phyloP scores from a whole-genome alignment of 2,888 invertebrate species.

The Melieria crassipennis region DNA sequence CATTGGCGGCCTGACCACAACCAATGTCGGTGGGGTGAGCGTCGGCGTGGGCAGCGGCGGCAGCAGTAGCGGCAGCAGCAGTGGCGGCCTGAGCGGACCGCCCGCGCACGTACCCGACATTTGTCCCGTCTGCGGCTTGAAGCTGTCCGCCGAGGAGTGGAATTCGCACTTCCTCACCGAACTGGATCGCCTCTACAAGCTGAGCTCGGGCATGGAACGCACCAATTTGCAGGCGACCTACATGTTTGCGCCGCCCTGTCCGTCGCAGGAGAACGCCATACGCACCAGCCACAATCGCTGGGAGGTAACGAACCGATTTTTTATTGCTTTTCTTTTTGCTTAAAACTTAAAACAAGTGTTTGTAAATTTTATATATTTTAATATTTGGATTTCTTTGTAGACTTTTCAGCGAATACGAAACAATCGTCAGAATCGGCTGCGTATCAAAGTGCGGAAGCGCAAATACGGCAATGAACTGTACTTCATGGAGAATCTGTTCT shows the following conservation, averaged over 20 bases:
- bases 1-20: constrained; percentile 50
- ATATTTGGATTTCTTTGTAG: constrained; percentile 43
- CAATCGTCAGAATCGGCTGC: constrained; percentile 75
- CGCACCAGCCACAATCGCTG: constrained; percentile 70
- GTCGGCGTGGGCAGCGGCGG: constrained; percentile 36
- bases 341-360: too few species aligned
- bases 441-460: constrained; percentile 74
- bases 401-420: constrained; percentile 77
- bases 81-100: constrained; percentile 42
- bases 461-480: constrained; percentile 71
- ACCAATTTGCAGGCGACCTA: constrained; percentile 64
- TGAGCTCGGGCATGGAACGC: constrained; percentile 67
- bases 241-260: constrained; percentile 64
- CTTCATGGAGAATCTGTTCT: constrained; percentile 65
- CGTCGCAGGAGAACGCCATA: constrained; percentile 64
- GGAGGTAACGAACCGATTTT: constrained; percentile 67
- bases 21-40: constrained; percentile 43
- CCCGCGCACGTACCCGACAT: constrained; percentile 61
- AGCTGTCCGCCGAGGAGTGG: constrained; percentile 74
- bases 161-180: constrained; percentile 77
- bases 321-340: too few species aligned
- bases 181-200: constrained; percentile 74
- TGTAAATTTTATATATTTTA: not conserved
- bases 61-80: constrained; percentile 45
- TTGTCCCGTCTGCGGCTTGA: constrained; percentile 78